phyloP scores from a whole-genome alignment of 2,888 invertebrate genomes.

The Tipula vernalis region DNA sequence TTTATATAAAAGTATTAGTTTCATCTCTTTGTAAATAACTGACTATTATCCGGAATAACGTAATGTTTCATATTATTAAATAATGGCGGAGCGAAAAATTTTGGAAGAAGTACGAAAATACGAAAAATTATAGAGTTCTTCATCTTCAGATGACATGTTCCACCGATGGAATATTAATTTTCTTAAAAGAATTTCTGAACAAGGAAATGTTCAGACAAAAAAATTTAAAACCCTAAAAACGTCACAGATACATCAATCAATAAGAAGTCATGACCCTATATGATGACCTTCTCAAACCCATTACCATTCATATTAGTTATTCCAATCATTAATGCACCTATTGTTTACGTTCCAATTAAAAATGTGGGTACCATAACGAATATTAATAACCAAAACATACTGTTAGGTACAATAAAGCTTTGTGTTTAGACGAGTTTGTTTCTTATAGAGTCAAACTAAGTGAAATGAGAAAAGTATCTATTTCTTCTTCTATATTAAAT shows the following conservation, averaged over 20 bases:
- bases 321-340: neutral
- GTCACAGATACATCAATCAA: neutral
- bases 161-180: no score
- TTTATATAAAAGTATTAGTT: no score
- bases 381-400: neutral
- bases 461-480: neutral
- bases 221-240: no score
- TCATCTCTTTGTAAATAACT: no score
- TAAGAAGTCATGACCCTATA: neutral
- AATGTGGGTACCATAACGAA: neutral
- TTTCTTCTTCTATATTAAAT: neutral
- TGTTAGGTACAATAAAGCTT: neutral
- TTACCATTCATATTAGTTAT: neutral
- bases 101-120: no score
- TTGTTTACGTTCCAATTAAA: neutral
- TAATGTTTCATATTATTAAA: no score
- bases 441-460: neutral
- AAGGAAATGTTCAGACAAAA: no score
- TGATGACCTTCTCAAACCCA: neutral
- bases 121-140: no score
- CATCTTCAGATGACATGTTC: no score
- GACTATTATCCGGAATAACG: no score
- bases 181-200: no score
- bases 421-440: neutral
- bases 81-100: no score